Evolutionary conservation across 2,888 invertebrate species (phyloP).

Genomic region (Erynnis tages): DNA sequence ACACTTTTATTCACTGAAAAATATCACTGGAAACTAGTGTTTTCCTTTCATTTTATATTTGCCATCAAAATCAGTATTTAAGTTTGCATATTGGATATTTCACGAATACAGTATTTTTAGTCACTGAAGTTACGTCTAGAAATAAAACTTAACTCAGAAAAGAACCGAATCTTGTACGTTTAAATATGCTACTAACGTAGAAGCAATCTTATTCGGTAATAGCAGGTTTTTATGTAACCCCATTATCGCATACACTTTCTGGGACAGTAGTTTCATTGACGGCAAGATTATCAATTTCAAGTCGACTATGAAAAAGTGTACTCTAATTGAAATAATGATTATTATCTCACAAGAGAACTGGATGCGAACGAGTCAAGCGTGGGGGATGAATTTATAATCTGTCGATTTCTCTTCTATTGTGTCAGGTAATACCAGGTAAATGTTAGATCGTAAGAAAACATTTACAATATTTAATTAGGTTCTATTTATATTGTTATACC

Average conservation of each 20-base stretch:
- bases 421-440: no score
- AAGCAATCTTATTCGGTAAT: conserved; percentile 21
- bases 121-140: no score
- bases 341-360: conserved; percentile 42
- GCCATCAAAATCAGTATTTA: no score
- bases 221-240: conserved; percentile 22
- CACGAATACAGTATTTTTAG: no score
- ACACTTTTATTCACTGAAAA: conserved; percentile 17
- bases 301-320: conserved; percentile 32
- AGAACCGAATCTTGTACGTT: not conserved
- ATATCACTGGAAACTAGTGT: no score
- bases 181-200: conserved; percentile 8
- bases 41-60: no score
- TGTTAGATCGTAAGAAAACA: no score
- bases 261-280: conserved; percentile 33
- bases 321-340: conserved; percentile 46
- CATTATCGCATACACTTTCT: conserved; percentile 31
- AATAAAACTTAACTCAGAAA: no score
- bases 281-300: conserved; percentile 23
- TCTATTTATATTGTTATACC: no score
- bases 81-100: no score
- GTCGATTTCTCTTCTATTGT: conserved; percentile 7
- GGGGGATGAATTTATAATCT: conserved; percentile 10
- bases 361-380: conserved; percentile 6
- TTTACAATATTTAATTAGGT: no score